Base-by-base conservation (phyloP, 2,797 vertebrate species). In the Sebastes diaconus region DNA sequence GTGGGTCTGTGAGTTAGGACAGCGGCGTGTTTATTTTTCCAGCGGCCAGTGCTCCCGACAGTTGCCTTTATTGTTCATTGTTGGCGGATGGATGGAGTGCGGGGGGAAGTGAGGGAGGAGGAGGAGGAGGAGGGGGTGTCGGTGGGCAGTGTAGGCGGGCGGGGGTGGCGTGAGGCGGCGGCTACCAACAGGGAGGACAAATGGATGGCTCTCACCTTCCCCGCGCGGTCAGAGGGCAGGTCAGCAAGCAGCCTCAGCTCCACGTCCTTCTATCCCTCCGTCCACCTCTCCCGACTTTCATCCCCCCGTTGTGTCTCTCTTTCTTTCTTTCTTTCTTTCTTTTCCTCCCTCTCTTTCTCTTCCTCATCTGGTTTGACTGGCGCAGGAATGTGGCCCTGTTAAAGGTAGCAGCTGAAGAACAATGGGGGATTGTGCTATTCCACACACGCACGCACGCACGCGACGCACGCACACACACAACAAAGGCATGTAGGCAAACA, bases 11-110 rank as follows among this genome's bases (percentile, higher is more conserved):
- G 95, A 96, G 96, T 96, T 94, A 94, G 96, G 96, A 95, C 93
- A 95, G 95, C 77, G 92, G 78, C 91, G 88, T 94, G 94, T 95
- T 96, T 96, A 95, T 97, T 98, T 97, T 97, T 96, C 95, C 96
- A 96, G 87, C 84, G 90, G 94, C 92, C 90, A 95, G 94, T 88
- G 93, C 92, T 95, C 87, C 87, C 96, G 96, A 97, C 97, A 97
- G 96, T 97, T 96, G 95, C 95, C 95, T 96, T 97, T 96, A 97
- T 96, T 97, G 94, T 96, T 96, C 96, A 97, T 99, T 98, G 97
- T 98, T 96, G 95, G 89, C 89, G 94, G 94, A 88, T 88, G 94
- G 92, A 90, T 87, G 93, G 95, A 94, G 92, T 64, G 77, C 32
- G 10, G 77, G 80, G 77, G 79, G 71, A 71, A 63, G 76, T 77